Base-by-base conservation (phyloP, 2,888 invertebrate genomes). In the Hydrotaea cyrtoneurina region DNA sequence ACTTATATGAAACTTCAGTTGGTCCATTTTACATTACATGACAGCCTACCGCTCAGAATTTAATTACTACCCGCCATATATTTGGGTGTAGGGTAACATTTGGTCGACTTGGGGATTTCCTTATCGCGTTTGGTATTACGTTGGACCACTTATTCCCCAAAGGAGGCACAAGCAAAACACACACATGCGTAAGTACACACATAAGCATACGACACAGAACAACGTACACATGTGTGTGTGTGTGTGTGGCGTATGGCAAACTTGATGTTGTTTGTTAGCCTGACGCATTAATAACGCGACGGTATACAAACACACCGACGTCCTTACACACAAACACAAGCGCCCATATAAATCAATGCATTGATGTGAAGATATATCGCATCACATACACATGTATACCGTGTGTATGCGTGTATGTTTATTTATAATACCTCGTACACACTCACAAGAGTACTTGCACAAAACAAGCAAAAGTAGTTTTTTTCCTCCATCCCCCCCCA, bases 201-300 rank as follows among this genome's bases (percentile, higher is more conserved):
- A 59, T 39, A 39, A 2, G 39, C 13, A 39, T 39, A n/a, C 7
- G 11, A 13, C 11, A 39, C 11, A 50, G n/a, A n/a, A n/a, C n/a
- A n/a, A n/a, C n/a, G 21, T 2, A 19, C 15, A n/a, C 19, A 21
- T 46, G 43, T 21, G 46, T 69, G 2, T 10, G 43, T 76, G 17
- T 53, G n/a, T 26, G 13, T 46, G 17, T 55, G 36, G 46, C 17
- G 43, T 80, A 71, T 53, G 74, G 59, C 75, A 64, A 64, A 64
- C 78, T 31, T 77, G 39, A 72, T 59, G 78, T 66, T 78, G 59
- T 75, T 62, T 59, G n/a, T 66, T 77, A n/a, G 55, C 69, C 73
- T 80, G 31, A 69, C 72, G 79, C 71, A 82, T 80, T 80, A 79
- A 74, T 78, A 80, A 80, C 83, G 83, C 81, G 83, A 85, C 79